phyloP scores from a whole-genome alignment of 2,797 vertebrate species.

The Malurus leucopterus region DNA sequence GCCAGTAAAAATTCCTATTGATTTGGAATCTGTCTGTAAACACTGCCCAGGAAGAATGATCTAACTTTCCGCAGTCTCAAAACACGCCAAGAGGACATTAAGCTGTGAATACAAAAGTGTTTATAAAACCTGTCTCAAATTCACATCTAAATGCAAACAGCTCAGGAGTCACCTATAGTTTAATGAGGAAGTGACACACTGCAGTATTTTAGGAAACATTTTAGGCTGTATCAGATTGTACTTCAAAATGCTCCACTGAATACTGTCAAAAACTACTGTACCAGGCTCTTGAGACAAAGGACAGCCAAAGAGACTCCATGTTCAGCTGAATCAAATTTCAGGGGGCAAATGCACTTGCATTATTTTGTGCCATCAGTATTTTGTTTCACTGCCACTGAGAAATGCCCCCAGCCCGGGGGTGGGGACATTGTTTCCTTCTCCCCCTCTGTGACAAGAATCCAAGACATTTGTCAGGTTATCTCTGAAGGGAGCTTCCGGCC shows the following conservation, averaged over 20 bases:
- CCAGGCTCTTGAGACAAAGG: neutral
- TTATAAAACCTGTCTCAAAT: neutral
- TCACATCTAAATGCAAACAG: neutral
- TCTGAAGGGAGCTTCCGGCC: fast-evolving
- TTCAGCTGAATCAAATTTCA: neutral
- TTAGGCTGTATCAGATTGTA: neutral
- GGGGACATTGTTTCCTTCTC: neutral
- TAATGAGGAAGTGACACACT: neutral
- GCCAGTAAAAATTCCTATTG: neutral
- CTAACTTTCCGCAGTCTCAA: neutral
- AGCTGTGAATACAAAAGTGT: neutral
- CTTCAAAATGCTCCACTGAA: neutral
- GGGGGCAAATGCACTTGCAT: neutral
- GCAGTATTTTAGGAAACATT: neutral
- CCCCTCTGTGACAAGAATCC: neutral
- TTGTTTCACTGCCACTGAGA: neutral
- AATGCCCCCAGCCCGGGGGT: neutral
- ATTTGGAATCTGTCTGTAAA: neutral
- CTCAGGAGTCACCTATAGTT: neutral
- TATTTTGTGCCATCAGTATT: neutral
- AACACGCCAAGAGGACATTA: neutral
- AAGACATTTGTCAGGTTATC: neutral
- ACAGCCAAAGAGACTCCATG: neutral
- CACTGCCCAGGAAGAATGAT: neutral
- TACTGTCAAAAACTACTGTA: neutral